Base-by-base conservation (phyloP, 2,797 vertebrate species). In the Neoniphon sammara region DNA sequence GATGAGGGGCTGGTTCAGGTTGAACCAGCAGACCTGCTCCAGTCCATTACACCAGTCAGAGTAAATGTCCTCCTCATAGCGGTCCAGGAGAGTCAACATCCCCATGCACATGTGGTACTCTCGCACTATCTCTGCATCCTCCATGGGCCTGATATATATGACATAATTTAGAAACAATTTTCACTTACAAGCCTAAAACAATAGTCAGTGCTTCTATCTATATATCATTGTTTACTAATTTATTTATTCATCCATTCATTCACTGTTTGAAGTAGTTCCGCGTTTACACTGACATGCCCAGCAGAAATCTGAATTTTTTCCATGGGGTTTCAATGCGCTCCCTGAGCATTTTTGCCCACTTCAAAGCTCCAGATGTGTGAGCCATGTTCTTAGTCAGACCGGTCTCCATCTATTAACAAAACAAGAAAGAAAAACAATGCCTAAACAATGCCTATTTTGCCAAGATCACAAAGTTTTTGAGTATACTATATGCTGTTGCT, bases 1-100 rank as follows among this genome's bases (percentile, higher is more conserved):
- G 80, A 96, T 82, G 58, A 97, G 90, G 6, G 93, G 89, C 83
- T 94, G 94, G 68, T 95, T 93, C 84, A 96, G 91, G 90, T 94
- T 96, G 73, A 95, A 93, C 59, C 91, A 89, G 81, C 94, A 96
- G 55, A 90, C 79, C 72, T 93, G 77, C 74, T 94, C 91, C 77
- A 96, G 89, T 8, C 88, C 80, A 59, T 81, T 76, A 83, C 94
- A 92, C 95, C 93, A 97, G 56, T 94, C 86, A 23, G 88, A 87
- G 75, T 92, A 95, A 60, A 94, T 76, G 14, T 67, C 61, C 52
- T 92, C 88, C 83, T 95, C 93, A 85, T 93, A 95, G 5, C 91
- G 85, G 36, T 93, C 91, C 66, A 96, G 81, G 46, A 94, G 88
- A 77, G 87, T 80, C 58, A 92, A 85, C 90, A 96, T 94, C 69